Percentiles rank a stretch among this genome's conserved stretches.
Conservation (phyloP, 1,140 invertebrate species). For the Lamellibrachia luymesi region DNA sequence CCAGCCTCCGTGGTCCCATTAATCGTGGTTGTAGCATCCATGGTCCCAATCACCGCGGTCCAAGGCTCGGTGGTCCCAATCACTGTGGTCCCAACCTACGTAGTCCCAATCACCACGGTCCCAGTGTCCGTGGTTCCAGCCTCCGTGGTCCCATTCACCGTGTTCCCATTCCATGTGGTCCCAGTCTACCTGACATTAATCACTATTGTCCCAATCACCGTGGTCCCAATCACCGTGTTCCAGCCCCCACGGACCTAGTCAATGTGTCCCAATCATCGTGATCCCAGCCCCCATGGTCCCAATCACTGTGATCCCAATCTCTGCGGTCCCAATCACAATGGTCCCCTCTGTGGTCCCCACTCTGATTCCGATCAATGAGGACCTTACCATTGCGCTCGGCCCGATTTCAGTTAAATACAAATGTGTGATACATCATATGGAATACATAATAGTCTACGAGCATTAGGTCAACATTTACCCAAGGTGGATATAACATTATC, state of each 20-base stretch:
- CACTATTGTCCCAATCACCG: not conserved
- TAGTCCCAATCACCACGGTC: not conserved
- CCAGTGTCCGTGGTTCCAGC: not conserved
- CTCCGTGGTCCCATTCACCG: not conserved
- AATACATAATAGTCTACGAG: not conserved
- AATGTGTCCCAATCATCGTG: too few species aligned
- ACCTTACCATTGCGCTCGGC: too few species aligned
- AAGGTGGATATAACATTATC: too few species aligned
- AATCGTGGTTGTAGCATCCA: too few species aligned
- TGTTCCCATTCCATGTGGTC: not conserved
- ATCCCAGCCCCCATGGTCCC: too few species aligned
- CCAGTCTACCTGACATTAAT: not conserved
- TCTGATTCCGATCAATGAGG: too few species aligned
- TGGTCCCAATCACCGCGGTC: too few species aligned
- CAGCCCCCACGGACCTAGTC: too few species aligned
- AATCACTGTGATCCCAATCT: too few species aligned
- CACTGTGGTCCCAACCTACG: not conserved
- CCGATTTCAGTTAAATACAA: not conserved
- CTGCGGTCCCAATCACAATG: not conserved
- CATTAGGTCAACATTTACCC: not conserved
- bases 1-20: not conserved
- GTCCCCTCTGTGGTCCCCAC: not conserved
- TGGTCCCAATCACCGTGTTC: too few species aligned
- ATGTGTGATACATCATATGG: not conserved
- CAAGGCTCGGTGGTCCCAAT: not conserved